Base-by-base conservation (phyloP, 2,888 invertebrate genomes). In the Nymphalis polychloros region DNA sequence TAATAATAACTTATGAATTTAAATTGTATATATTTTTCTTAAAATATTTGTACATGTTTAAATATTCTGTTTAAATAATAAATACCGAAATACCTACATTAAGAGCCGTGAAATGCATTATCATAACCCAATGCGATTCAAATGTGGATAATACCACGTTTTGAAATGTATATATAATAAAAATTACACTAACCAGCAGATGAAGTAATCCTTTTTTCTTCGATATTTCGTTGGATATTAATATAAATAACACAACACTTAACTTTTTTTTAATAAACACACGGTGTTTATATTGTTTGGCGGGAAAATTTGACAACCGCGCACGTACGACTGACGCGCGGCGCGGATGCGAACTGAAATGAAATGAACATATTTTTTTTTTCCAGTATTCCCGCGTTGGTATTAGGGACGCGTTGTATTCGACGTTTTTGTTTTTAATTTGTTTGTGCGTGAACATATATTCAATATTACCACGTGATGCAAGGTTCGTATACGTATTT, bases 261-360 rank as follows among this genome's bases (percentile, higher is more conserved):
- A 72, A 71, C 64, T 70, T 67, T 61, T 65, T 41, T 49, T 49
- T 49, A 68, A 60, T 72, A 60, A 72, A 74, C 72, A 73, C 73
- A 1, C 8, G 31, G 23, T n/a, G 31, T 71, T 72, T 71, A 73
- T 65, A 72, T 68, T 79, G 41, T 41, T 76, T 75, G 75, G 77
- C 79, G 83, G 81, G 77, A 77, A 41, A 35, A 41, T 65, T 75
- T 68, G 67, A 67, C 47, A 46, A 46, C 74, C 78, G 76, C 78
- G 77, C 83, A 81, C 77, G 77, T 81, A 80, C 80, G 79, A 73
- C 73, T 81, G 72, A 71, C 79, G 71, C 79, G 76, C 78, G 78
- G 73, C 82, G 80, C 84, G 79, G 76, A 70, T 80, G 82, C 82
- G 81, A 77, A 87, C 89, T 88, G 89, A 70, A 67, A 63, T 77